Conservation (phyloP, 1,140 invertebrate species). For the Camponotus vicinus region DNA sequence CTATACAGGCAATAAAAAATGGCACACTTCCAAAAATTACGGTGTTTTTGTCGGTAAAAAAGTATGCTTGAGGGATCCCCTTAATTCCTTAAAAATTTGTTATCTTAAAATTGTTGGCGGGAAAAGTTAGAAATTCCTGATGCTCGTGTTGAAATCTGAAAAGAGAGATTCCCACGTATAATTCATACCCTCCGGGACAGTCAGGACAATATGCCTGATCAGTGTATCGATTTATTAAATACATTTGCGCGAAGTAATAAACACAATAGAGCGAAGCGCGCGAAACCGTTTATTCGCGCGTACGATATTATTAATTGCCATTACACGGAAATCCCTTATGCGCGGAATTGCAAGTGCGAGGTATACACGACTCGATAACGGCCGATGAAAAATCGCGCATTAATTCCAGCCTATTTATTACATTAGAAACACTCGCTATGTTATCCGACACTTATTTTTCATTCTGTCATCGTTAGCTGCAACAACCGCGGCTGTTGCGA, state of each 20-base stretch:
- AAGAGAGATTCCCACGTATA: not conserved
- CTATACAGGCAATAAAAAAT: too few relatives aligned
- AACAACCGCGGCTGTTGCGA: conserved; percentile 59
- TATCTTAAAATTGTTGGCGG: not conserved
- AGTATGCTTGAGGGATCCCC: too few relatives aligned
- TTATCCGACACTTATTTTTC: conserved; percentile 63
- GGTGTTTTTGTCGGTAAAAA: too few relatives aligned
- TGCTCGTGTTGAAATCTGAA: not conserved
- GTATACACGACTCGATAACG: conserved; percentile 52
- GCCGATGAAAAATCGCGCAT: conserved; percentile 58
- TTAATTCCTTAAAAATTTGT: not conserved
- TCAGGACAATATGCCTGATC: conserved; percentile 25
- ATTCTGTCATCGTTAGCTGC: conserved; percentile 63
- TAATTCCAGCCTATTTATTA: conserved; percentile 63
- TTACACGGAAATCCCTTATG: conserved; percentile 49
- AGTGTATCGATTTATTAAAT: conserved; percentile 44
- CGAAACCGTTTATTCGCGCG: conserved; percentile 45
- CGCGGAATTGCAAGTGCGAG: conserved; percentile 46
- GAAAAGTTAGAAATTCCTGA: too few relatives aligned
- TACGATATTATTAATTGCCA: conserved; percentile 54
- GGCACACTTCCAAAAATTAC: too few relatives aligned
- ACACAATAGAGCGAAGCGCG: conserved; percentile 33
- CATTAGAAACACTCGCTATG: conserved; percentile 59
- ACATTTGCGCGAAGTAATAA: conserved; percentile 17
- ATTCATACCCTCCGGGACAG: not conserved